A percentile compares a stretch with the other conserved stretches of the same genome.
phyloP scores from a whole-genome alignment of 2,113 vertebrate species.

The Grus americana region DNA sequence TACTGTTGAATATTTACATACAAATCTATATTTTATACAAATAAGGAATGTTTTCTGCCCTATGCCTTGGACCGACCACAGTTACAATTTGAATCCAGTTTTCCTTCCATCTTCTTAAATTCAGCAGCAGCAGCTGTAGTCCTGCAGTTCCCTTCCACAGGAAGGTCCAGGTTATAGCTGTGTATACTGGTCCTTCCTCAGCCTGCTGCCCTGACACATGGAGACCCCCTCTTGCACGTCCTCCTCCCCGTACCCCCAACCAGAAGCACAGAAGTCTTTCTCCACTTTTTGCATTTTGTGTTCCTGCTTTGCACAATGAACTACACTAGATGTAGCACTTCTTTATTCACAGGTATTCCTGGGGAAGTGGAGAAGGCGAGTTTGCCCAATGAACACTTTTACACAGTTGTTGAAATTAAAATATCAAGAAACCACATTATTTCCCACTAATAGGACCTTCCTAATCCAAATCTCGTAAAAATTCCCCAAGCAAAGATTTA shows the following conservation, averaged over 20 bases:
- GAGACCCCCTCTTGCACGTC: accelerated
- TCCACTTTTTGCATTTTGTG: background rate
- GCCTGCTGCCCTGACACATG: accelerated
- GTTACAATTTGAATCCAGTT: background rate
- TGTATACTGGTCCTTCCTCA: background rate
- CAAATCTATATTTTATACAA: slow-evolving; percentile 32
- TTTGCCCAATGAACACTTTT: background rate
- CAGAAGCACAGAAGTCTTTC: background rate
- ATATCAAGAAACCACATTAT: background rate
- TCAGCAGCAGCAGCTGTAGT: accelerated
- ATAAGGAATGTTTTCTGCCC: background rate
- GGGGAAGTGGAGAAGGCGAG: background rate
- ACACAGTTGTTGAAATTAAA: background rate
- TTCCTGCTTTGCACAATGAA: background rate
- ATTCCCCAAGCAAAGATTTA: background rate
- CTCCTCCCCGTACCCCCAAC: background rate
- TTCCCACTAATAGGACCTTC: background rate
- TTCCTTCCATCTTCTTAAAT: background rate
- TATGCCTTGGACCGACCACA: background rate
- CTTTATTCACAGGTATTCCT: background rate
- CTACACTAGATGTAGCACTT: background rate
- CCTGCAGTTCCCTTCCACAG: background rate
- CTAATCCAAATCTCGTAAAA: background rate
- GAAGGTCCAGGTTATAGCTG: background rate
- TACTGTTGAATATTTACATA: slow-evolving; percentile 32